Evolutionary conservation across 2,797 vertebrate species (phyloP).

Genomic region (Lagocephalus sceleratus): DNA sequence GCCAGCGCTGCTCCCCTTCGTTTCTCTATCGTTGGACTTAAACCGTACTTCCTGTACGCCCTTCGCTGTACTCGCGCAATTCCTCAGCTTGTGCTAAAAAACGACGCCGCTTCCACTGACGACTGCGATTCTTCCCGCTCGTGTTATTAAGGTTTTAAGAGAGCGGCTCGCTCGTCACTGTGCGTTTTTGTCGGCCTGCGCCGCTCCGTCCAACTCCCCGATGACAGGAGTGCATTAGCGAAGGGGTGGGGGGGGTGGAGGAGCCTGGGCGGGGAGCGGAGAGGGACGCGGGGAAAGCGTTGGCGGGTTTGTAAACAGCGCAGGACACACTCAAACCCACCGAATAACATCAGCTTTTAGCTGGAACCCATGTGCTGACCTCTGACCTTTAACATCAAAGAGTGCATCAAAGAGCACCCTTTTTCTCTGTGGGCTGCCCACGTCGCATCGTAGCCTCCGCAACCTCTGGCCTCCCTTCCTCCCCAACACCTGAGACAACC

Average conservation of each 20-base stretch:
- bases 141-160: constrained; percentile 50
- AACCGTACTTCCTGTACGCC: no score
- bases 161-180: constrained; percentile 51
- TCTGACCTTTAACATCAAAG: neutral
- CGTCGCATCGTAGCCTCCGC: no score
- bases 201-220: constrained; percentile 57
- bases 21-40: neutral
- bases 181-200: constrained; percentile 63
- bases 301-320: no score
- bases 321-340: no score
- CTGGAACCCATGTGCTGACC: neutral
- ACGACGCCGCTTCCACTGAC: constrained; percentile 17
- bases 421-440: no score
- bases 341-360: no score
- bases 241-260: constrained; percentile 56
- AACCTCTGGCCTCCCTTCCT: neutral
- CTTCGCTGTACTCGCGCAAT: no score
- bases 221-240: constrained; percentile 68
- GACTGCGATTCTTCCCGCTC: constrained; percentile 29
- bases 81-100: constrained; percentile 18
- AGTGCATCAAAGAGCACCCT: no score
- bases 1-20: constrained; percentile 5
- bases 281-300: constrained; percentile 17
- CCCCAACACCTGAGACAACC: neutral
- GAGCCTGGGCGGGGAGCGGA: constrained; percentile 37